These are phyloP conservation scores for Paracanthobrama guichenoti DNA, from an alignment of 2,113 vertebrate genomes.

Conservation along the genomic window DNA sequence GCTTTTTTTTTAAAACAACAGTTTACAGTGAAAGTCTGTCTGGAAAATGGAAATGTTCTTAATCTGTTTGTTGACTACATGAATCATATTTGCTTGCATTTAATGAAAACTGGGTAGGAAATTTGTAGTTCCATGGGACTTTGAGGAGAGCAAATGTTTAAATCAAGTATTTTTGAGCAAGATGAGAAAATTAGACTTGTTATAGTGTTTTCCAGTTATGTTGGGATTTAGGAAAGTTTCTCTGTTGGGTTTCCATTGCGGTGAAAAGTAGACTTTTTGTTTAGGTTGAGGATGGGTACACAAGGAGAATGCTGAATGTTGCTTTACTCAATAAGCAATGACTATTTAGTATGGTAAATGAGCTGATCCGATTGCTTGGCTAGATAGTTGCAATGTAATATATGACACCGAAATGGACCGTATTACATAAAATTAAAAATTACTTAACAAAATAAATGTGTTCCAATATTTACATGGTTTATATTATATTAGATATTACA, in stretches of 20 bases:
- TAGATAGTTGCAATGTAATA: neutral
- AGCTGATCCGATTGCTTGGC: neutral
- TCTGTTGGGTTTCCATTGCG: neutral
- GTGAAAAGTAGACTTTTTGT: neutral
- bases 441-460: neutral
- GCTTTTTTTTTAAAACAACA: neutral
- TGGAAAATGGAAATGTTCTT: neutral
- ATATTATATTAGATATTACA: neutral
- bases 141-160: neutral
- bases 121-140: neutral
- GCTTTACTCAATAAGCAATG: neutral
- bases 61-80: neutral
- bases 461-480: neutral
- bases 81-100: neutral
- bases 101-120: neutral
- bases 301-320: neutral
- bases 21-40: neutral
- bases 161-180: neutral
- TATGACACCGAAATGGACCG: neutral
- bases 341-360: neutral
- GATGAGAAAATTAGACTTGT: neutral
- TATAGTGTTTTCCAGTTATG: neutral
- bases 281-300: neutral
- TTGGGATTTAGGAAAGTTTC: neutral
- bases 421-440: neutral